Percentiles rank a stretch among this genome's conserved stretches.
Conservation (phyloP, 2,113 vertebrate species). For the Steatornis caripensis region DNA sequence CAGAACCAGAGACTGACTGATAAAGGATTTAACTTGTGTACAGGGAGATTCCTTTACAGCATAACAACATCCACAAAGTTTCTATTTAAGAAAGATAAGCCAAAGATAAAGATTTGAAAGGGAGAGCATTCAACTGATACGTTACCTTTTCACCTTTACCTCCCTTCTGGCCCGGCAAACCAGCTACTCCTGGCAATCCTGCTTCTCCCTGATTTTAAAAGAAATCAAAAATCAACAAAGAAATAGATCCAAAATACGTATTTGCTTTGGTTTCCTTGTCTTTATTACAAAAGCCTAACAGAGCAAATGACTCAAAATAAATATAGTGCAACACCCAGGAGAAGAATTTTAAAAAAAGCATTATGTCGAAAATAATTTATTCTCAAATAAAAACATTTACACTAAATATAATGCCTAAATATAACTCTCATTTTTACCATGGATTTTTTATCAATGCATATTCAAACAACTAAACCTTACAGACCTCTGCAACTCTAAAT, state of each 20-base stretch:
- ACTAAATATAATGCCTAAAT: not conserved
- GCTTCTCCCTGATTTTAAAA: constrained; percentile 78
- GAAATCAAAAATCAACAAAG: not conserved
- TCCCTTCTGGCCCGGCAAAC: constrained; percentile 81
- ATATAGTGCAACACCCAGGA: not conserved
- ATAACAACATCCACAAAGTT: not conserved
- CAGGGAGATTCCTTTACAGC: not conserved
- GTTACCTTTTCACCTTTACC: constrained; percentile 83
- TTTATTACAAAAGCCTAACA: not conserved
- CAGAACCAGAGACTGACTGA: not conserved
- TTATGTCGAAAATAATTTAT: not conserved
- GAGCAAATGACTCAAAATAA: not conserved
- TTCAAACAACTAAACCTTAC: not conserved
- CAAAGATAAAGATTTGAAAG: not conserved
- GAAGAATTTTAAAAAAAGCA: not conserved
- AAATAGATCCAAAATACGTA: not conserved
- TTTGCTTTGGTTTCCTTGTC: not conserved
- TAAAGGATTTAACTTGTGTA: not conserved
- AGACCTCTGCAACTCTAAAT: not conserved
- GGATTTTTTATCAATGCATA: not conserved
- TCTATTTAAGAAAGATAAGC: not conserved
- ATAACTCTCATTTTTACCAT: not conserved
- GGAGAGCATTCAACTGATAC: not conserved
- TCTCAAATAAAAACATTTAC: not conserved
- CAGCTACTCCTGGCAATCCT: constrained; percentile 75